Evolutionary conservation across 2,797 vertebrate species (phyloP).

Genomic region (Gymnopithys bicolor): DNA sequence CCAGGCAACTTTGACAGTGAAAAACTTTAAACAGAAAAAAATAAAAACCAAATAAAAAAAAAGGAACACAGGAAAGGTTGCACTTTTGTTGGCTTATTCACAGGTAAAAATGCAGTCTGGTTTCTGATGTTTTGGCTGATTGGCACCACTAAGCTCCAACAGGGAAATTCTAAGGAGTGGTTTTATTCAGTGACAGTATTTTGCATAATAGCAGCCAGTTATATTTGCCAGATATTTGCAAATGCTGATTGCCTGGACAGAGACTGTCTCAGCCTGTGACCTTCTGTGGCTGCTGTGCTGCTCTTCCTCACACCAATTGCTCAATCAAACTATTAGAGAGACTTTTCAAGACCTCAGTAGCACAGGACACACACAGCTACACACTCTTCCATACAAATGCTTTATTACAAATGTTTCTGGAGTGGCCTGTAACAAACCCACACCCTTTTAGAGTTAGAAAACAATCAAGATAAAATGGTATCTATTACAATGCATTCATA

Average conservation of each 20-base stretch:
- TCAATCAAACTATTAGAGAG: neutral
- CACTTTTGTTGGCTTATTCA: neutral
- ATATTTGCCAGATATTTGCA: neutral
- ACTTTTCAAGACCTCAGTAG: neutral
- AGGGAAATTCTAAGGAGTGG: neutral
- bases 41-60: neutral
- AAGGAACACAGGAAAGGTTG: neutral
- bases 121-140: neutral
- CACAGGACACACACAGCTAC: neutral
- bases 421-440: neutral
- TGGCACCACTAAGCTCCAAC: neutral
- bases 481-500: neutral
- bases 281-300: neutral
- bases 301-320: neutral
- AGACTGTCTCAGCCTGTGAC: neutral
- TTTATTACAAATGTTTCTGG: constrained; percentile 64
- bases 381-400: constrained; percentile 32
- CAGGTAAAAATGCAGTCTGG: neutral
- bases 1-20: neutral
- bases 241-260: neutral
- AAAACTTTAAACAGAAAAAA: neutral
- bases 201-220: constrained; percentile 15
- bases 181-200: neutral
- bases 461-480: neutral
- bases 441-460: neutral